Conservation (phyloP, 2,888 invertebrate genomes). For the Melipona beecheii region DNA sequence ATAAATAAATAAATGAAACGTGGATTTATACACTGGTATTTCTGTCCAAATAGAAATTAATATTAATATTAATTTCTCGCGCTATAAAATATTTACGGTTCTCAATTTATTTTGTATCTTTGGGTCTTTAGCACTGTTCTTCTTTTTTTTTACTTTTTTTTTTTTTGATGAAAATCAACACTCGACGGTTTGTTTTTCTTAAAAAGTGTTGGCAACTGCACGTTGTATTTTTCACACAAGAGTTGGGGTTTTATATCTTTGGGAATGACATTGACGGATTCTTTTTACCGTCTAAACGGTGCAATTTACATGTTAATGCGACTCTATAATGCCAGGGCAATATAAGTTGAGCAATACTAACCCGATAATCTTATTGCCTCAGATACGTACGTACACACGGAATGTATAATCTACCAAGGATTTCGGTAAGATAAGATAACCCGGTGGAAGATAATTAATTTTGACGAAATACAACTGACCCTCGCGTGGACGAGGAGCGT, state of each 20-base stretch:
- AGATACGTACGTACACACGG: conserved; percentile 12
- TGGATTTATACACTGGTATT: too few species aligned
- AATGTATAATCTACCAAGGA: conserved; percentile 25
- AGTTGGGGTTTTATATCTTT: conserved; percentile 13
- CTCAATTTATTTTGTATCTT: neutral
- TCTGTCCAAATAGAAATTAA: too few species aligned
- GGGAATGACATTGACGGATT: neutral
- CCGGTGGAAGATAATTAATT: conserved; percentile 28
- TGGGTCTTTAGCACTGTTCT: too few species aligned
- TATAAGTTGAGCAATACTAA: conserved; percentile 44
- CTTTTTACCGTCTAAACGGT: conserved; percentile 12
- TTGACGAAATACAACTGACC: conserved; percentile 4
- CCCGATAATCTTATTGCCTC: conserved; percentile 32
- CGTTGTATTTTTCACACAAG: neutral
- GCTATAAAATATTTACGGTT: too few species aligned
- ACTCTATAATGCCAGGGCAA: conserved; percentile 11
- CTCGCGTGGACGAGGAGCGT: neutral
- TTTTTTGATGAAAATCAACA: neutral
- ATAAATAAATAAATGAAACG: too few species aligned
- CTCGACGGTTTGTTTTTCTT: too few species aligned
- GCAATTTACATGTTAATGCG: conserved; percentile 36
- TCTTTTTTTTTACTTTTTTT: too few species aligned
- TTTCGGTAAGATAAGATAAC: conserved; percentile 53
- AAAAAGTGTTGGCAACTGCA: neutral
- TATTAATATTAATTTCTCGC: too few species aligned